phyloP scores from a whole-genome alignment of 1,140 invertebrate genomes.

The Pseudomyrmex concolor region DNA sequence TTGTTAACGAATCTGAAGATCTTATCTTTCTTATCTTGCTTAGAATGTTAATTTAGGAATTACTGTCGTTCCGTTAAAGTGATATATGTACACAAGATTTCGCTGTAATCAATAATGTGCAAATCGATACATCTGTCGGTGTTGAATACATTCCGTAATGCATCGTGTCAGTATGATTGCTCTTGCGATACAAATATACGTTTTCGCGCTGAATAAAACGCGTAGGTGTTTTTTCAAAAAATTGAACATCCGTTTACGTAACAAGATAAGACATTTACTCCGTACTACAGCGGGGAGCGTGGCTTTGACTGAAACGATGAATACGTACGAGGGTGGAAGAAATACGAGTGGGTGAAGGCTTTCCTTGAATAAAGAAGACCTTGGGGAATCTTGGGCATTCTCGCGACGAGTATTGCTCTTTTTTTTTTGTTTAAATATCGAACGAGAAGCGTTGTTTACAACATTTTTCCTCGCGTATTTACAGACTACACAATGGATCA shows the following conservation, averaged over 20 bases:
- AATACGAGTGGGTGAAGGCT: neutral
- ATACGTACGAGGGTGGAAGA: neutral
- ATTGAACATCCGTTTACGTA: conserved; percentile 4
- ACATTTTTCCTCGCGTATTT: conserved; percentile 6
- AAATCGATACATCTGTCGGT: neutral
- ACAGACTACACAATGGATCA: neutral
- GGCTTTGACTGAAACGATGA: neutral
- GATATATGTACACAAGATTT: neutral
- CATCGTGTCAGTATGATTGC: neutral
- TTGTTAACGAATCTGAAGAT: neutral
- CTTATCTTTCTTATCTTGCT: neutral
- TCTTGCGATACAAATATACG: neutral
- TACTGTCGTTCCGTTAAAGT: neutral
- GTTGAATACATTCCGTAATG: neutral
- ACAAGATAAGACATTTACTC: neutral
- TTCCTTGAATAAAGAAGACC: conserved; percentile 17
- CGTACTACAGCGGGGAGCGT: neutral
- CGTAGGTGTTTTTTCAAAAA: conserved; percentile 19
- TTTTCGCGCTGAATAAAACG: neutral
- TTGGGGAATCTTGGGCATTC: neutral
- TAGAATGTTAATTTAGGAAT: neutral
- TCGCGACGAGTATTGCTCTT: neutral
- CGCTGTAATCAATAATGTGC: neutral
- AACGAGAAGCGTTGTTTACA: neutral
- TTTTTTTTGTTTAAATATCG: neutral